Base-by-base conservation (phyloP, 2,888 invertebrate species). In the Thecocarcelia acutangulata region DNA sequence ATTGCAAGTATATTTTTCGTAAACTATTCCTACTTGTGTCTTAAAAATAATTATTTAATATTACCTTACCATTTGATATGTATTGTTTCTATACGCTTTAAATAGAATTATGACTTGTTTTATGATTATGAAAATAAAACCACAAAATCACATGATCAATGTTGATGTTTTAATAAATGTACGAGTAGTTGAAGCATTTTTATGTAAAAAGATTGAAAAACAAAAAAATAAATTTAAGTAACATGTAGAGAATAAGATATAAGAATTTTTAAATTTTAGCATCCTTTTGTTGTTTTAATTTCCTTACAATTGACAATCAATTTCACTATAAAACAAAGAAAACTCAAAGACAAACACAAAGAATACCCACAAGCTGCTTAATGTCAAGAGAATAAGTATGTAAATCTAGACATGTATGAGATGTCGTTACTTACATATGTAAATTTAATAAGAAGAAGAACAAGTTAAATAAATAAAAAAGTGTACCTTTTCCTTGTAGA, bases 221-320 rank as follows among this genome's bases (percentile, higher is more conserved):
- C 24, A 0, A 19, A 54, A 24, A 72, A 68, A 17, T 19, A 42
- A 63, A 68, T 15, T 54, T 54, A 69, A 63, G 46, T 15, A 21
- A 11, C 52, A 58, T 19, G 19, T 59, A 77, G 42, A 68, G 33
- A 46, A 46, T 44, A 15, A 21, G 19, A 11, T 11, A 56, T 73
- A 81, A 69, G 46, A 58, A 52, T 21, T 40, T 50, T 56, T 46
- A 19, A 33, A 15, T 63, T 80, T 69, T 5, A 21, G 42, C 1
- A 5, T 9, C 33, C 33, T 33, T 61, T 69, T 44, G 61, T 37
- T 69, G 1, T 37, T 44, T 76, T 76, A 12, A 54, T 78, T 82
- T 78, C 59, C 70, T 37, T 78, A 69, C 74, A 64, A 75, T 75
- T 74, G 82, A 83, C 79, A 80, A 83, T 76, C 83, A 83, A 77